Evolutionary conservation across 2,888 invertebrate genomes (phyloP).

Genomic region (Germaria angustata): DNA sequence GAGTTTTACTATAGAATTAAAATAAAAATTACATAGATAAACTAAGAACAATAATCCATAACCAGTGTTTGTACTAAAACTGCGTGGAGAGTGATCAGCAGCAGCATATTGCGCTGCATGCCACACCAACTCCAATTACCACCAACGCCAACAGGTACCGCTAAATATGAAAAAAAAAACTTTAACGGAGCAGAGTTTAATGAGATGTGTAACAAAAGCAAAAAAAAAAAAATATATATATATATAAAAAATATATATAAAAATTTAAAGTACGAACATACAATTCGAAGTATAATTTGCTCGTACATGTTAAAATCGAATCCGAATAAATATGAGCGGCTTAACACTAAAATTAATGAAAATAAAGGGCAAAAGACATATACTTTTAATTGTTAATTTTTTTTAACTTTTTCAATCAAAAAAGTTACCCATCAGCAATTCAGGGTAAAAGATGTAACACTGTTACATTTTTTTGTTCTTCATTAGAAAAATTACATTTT

Average conservation of each 20-base stretch:
- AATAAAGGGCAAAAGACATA: background rate
- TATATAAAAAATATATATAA: background rate
- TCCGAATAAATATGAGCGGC: background rate
- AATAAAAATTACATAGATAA: background rate
- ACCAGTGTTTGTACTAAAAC: slow-evolving; percentile 35
- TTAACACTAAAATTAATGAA: slow-evolving; percentile 24
- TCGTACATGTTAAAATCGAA: background rate
- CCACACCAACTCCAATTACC: slow-evolving; percentile 27
- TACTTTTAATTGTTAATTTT: too few species aligned
- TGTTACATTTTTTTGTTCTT: too few species aligned
- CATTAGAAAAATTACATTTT: too few species aligned
- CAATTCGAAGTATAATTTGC: background rate
- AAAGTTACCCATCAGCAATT: too few species aligned
- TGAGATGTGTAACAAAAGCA: slow-evolving; percentile 61
- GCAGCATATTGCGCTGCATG: slow-evolving; percentile 35
- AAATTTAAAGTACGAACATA: background rate
- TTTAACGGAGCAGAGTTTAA: slow-evolving; percentile 50
- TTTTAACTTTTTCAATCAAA: too few species aligned
- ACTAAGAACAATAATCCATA: slow-evolving; percentile 52
- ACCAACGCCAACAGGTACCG: background rate
- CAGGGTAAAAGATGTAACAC: too few species aligned
- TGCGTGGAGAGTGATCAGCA: slow-evolving; percentile 28
- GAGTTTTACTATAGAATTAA: slow-evolving; percentile 16
- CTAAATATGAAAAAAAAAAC: slow-evolving; percentile 1
- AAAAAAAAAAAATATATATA: background rate